A percentile compares a stretch with the other conserved stretches of the same genome.
phyloP scores from a whole-genome alignment of 2,797 vertebrate genomes.

The Spondyliosoma cantharus region DNA sequence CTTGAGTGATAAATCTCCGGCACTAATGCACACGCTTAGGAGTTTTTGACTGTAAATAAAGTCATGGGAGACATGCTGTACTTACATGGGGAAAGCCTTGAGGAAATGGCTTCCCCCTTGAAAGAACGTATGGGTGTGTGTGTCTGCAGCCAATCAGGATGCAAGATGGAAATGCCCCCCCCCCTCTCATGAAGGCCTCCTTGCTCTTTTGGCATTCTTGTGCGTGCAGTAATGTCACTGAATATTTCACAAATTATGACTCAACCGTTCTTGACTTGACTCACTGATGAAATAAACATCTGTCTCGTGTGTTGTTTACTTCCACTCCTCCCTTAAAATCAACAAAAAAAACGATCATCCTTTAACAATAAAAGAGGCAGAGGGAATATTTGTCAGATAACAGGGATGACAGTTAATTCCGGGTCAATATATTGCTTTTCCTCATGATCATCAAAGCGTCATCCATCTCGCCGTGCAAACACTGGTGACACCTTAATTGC shows the following conservation, averaged over 20 bases:
- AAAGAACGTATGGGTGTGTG: constrained; percentile 69
- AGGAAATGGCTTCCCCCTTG: constrained; percentile 65
- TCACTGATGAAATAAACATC: constrained; percentile 10
- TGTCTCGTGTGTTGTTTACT: constrained; percentile 3
- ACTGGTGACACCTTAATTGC: constrained; percentile 80
- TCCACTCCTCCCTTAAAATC: neutral
- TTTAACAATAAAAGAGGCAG: constrained; percentile 15
- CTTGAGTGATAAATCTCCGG: constrained; percentile 80
- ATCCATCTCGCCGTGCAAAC: constrained; percentile 80
- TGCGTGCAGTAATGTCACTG: constrained; percentile 8
- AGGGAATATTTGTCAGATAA: constrained; percentile 66
- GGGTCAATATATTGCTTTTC: constrained; percentile 79
- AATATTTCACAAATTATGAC: constrained; percentile 44
- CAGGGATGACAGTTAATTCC: constrained; percentile 62
- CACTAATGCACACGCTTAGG: constrained; percentile 79
- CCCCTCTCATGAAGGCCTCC: constrained; percentile 23
- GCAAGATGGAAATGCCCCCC: constrained; percentile 38
- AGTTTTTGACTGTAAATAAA: constrained; percentile 84
- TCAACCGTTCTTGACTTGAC: neutral
- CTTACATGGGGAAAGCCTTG: constrained; percentile 71
- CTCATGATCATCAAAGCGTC: constrained; percentile 79
- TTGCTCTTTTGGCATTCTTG: constrained; percentile 29
- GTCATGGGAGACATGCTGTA: constrained; percentile 76
- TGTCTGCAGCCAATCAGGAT: constrained; percentile 71
- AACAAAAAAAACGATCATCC: neutral